phyloP scores from a whole-genome alignment of 2,797 vertebrate species.

The Labeo calbasu region DNA sequence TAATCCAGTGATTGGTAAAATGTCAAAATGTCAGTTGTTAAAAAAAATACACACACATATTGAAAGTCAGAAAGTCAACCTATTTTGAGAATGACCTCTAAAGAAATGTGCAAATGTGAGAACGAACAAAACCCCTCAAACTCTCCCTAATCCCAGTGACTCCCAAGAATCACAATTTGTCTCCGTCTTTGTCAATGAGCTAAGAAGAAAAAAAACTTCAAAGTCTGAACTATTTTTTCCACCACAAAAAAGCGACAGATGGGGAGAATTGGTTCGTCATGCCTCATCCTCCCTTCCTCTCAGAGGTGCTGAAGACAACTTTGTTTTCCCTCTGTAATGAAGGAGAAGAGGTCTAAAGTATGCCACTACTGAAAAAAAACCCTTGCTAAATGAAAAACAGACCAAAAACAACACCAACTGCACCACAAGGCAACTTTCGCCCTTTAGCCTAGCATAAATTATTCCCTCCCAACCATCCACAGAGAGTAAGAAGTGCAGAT shows the following conservation, averaged over 20 bases:
- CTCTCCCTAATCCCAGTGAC: conserved; percentile 5
- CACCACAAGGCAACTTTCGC: conserved; percentile 46
- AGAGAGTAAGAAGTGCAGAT: conserved; percentile 8
- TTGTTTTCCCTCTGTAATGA: conserved; percentile 17
- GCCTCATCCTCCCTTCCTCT: conserved; percentile 29
- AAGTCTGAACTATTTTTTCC: conserved; percentile 45
- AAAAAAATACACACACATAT: not conserved
- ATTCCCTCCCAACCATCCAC: not conserved
- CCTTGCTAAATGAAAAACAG: conserved; percentile 63
- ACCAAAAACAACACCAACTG: conserved; percentile 61
- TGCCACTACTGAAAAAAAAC: conserved; percentile 5
- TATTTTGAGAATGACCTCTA: conserved; percentile 21
- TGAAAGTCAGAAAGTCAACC: not conserved
- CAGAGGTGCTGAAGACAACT: conserved; percentile 38
- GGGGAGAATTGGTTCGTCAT: conserved; percentile 46
- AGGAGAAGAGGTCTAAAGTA: conserved; percentile 9
- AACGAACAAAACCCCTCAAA: not conserved
- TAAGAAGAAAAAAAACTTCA: conserved; percentile 30
- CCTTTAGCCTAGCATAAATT: conserved; percentile 41
- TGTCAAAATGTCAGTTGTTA: not conserved
- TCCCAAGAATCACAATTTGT: conserved; percentile 24
- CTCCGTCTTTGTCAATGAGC: conserved; percentile 21
- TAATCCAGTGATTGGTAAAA: not conserved
- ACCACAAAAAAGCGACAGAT: conserved; percentile 36
- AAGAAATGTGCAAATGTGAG: not conserved